Conservation (phyloP, 30 jellyfish, hydroid and myxozoan genomes). For the Morbakka virulenta region DNA sequence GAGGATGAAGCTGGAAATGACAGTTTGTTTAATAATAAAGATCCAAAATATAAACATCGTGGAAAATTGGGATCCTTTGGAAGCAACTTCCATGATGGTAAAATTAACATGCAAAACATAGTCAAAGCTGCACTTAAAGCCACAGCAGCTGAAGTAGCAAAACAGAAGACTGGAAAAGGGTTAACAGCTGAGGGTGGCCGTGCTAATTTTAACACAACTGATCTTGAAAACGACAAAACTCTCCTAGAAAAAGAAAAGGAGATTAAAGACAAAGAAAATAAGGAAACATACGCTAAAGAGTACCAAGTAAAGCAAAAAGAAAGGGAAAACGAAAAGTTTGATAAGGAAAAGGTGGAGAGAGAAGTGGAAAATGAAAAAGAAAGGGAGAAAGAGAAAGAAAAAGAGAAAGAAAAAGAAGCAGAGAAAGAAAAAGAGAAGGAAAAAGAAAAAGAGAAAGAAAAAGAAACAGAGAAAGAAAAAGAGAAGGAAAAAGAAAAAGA, state of each 20-base stretch:
- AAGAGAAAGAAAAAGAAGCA: constrained; percentile 62
- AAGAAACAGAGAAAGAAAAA: background rate
- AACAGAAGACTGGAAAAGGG: background rate
- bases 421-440: constrained; percentile 39
- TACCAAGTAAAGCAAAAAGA: constrained; percentile 35
- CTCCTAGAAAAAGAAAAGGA: constrained; percentile 14
- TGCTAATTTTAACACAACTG: background rate
- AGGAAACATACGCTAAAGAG: constrained; percentile 59
- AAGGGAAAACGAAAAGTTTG: constrained; percentile 7
- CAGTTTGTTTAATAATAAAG: background rate
- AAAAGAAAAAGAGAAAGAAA: constrained; percentile 28
- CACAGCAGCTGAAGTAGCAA: background rate
- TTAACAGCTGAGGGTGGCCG: background rate
- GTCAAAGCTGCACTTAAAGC: background rate
- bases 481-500: constrained; percentile 1
- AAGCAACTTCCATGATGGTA: background rate
- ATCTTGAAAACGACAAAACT: too few relatives aligned
- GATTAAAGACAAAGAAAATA: constrained; percentile 30
- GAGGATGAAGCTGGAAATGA: background rate
- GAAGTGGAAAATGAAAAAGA: constrained; percentile 9
- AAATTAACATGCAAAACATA: background rate
- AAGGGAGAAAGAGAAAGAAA: constrained; percentile 24
- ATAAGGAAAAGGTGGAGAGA: background rate
- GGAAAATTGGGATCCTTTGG: background rate
- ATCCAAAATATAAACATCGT: background rate